phyloP scores from a whole-genome alignment of 2,888 invertebrate genomes.

The Eupeodes luniger region DNA sequence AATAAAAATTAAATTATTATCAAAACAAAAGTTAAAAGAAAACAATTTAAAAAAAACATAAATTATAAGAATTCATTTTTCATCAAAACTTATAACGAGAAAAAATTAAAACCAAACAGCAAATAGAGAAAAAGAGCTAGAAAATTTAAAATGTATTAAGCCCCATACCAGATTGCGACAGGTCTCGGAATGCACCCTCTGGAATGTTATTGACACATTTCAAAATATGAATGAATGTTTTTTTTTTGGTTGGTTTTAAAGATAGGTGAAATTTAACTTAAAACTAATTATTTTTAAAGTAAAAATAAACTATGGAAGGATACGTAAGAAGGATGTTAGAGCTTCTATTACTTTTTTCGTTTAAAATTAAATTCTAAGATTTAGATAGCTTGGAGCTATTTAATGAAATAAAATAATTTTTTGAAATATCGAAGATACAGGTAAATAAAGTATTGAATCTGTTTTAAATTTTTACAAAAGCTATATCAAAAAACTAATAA shows the following conservation, averaged over 20 bases:
- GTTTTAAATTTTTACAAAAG: background rate
- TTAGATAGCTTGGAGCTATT: background rate
- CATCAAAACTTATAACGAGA: constrained; percentile 37
- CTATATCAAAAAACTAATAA: background rate
- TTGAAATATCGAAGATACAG: background rate
- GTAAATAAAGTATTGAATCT: background rate
- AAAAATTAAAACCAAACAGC: constrained; percentile 78
- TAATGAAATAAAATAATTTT: background rate
- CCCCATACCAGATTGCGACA: constrained; percentile 85
- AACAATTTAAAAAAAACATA: constrained; percentile 35
- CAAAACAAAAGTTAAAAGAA: constrained; percentile 51
- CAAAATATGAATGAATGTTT: constrained; percentile 64
- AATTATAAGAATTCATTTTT: constrained; percentile 32
- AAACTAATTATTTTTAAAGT: constrained; percentile 33
- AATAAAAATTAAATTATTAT: constrained; percentile 37
- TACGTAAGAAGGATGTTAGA: background rate
- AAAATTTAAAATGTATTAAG: constrained; percentile 73
- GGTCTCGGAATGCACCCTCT: constrained; percentile 84
- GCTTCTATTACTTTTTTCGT: constrained; percentile 54
- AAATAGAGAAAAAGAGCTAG: constrained; percentile 78
- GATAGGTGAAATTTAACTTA: constrained; percentile 50
- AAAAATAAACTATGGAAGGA: background rate
- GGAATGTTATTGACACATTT: constrained; percentile 77
- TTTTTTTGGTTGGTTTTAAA: constrained; percentile 25
- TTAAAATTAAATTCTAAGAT: background rate